Evolutionary conservation across 53 echinoderm and acorn worm genomes (phyloP).

Genomic region (Arbacia lixula): DNA sequence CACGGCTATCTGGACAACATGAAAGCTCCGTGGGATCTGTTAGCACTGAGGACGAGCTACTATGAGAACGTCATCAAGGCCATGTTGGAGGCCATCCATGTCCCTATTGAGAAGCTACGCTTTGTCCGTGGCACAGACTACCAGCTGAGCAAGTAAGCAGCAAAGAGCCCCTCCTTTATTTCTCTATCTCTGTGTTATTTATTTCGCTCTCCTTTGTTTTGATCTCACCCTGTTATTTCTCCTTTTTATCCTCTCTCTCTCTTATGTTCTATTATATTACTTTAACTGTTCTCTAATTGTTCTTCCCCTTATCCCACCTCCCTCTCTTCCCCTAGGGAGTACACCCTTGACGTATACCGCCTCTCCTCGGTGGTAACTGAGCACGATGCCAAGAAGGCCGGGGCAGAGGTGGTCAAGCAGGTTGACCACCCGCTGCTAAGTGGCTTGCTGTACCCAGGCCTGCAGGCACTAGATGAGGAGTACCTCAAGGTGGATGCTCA

Average conservation of each 20-base stretch:
- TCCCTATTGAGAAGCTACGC: slow-evolving; percentile 88
- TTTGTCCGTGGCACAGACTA: slow-evolving; percentile 95
- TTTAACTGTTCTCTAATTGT: neutral
- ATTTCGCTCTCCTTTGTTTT: too few relatives aligned
- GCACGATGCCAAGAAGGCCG: slow-evolving; percentile 98
- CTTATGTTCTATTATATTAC: too few relatives aligned
- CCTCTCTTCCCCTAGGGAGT: too few relatives aligned
- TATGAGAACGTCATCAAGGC: slow-evolving; percentile 92
- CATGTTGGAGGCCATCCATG: slow-evolving; percentile 88
- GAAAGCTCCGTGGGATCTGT: slow-evolving; percentile 97
- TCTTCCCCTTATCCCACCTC: too few relatives aligned
- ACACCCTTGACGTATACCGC: slow-evolving; percentile 92
- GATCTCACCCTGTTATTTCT: too few relatives aligned
- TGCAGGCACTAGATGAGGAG: slow-evolving; percentile 96
- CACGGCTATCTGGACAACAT: slow-evolving; percentile 98
- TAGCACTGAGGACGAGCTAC: slow-evolving; percentile 79
- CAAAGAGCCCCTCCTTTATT: too few relatives aligned
- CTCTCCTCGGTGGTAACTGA: slow-evolving; percentile 90
- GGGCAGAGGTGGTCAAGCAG: slow-evolving; percentile 97
- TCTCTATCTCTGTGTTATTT: too few relatives aligned
- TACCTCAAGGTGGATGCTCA: slow-evolving; percentile 94
- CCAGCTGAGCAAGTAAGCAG: slow-evolving; percentile 88
- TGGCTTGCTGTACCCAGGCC: slow-evolving; percentile 93
- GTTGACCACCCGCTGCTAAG: slow-evolving; percentile 92
- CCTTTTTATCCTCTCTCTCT: too few relatives aligned